Base-by-base conservation (phyloP, 2,888 invertebrate genomes). In the Dryomyza anilis region DNA sequence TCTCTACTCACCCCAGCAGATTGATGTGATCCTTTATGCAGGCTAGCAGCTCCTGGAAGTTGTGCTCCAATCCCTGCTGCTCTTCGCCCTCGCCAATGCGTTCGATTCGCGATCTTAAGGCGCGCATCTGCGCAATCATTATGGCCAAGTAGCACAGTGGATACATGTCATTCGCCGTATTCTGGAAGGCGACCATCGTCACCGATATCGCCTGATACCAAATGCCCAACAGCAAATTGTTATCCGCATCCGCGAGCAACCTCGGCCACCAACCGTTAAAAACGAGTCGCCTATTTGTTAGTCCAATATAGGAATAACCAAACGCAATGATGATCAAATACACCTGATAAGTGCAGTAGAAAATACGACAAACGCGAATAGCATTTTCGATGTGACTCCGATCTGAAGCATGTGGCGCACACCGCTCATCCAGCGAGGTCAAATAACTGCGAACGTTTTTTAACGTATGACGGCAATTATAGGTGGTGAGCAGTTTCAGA, bases 21-120 rank as follows among this genome's bases (percentile, higher is more conserved):
- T 70, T 70, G 55, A 68, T 66, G 39, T 75, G 72, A 63, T 73
- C 74, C 19, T 58, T 63, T 19, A 76, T 63, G 45, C 76, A 76
- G 6, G 46, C 50, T 19, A 68, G 52, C 50, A 76, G 55, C 52
- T 75, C 76, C 23, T 56, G 43, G 8, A 71, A 66, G 68, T 74
- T 73, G 1, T 69, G 61, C 0, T 70, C 68, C 19, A 19, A 10
- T 1, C 4, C 1, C 21, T 39, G 25, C 1, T 10, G 16, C 1
- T 8, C 16, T 7, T 67, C 64, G n/a, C 67, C 64, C 12, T 65
- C 66, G 14, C 74, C 74, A 55, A 75, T 72, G 63, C 71, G 56
- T 1, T 65, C 14, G 4, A 76, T 71, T 23, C 75, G 68, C 33
- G 59, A 66, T 0, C 64, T 65, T 36, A 75, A 36, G 0, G 71